Conservation (phyloP, 2,797 vertebrate species). For the Nothura maculosa region DNA sequence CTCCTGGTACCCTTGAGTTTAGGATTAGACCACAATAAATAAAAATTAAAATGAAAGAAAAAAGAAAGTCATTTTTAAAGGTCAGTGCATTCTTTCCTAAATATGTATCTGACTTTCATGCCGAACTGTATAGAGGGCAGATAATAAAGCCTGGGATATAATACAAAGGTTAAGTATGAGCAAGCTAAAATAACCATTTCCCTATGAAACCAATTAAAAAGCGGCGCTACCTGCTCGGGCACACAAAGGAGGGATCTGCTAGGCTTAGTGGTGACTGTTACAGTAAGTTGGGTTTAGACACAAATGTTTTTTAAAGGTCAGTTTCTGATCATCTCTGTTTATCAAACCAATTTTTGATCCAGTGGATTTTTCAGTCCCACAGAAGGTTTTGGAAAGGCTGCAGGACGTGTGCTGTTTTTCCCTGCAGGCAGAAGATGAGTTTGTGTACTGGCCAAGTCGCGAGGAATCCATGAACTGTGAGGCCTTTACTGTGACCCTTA, state of each 20-base stretch:
- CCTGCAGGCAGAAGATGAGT: conserved; percentile 96
- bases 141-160: neutral
- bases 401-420: conserved; percentile 37
- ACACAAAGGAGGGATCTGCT: neutral
- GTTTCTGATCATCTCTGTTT: conserved; percentile 34
- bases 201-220: conserved; percentile 69
- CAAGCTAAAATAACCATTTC: conserved; percentile 46
- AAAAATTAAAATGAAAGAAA: conserved; percentile 19
- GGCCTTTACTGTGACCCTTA: conserved; percentile 98
- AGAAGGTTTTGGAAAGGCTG: neutral
- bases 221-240: conserved; percentile 20
- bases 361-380: conserved; percentile 41
- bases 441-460: conserved; percentile 99
- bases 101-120: neutral
- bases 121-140: neutral
- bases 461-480: conserved; percentile 99
- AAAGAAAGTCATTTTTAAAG: conserved; percentile 40
- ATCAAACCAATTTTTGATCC: conserved; percentile 59
- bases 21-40: neutral
- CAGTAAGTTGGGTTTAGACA: conserved; percentile 3
- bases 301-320: conserved; percentile 35
- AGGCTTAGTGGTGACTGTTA: neutral
- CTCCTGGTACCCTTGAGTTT: neutral
- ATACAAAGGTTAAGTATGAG: conserved; percentile 36
- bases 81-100: conserved; percentile 5